Evolutionary conservation across 2,888 invertebrate genomes (phyloP), one percentile per base, ranked within the genome.

Genomic region (Oscheius onirici): DNA sequence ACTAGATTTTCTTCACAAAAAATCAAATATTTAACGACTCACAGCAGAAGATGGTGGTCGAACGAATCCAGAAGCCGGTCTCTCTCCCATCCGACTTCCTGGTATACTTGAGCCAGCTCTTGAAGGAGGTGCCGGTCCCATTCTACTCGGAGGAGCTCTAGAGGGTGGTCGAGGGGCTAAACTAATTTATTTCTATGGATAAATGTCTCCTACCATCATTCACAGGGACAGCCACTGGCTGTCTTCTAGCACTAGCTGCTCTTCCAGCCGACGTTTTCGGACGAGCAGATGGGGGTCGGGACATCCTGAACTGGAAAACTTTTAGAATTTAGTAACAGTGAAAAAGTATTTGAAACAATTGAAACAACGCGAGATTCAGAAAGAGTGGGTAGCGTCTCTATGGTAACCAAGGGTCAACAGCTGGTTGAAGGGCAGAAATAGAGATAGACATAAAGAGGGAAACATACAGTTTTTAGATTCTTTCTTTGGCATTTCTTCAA

Each of bases 261-360:
- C 75, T 52, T 13, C 82, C 82, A 41, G 75, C 73, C 0, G 79
- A 79, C 20, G 82, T 82, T 67, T 80, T 78, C 1, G 82, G 82
- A 24, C 82, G 75, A 17, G 81, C 80, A 15, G 82, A 80, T 17
- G 79, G 77, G 46, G 80, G 80, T 20, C 82, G 79, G 26, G 80
- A 80, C 82, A 82, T 82, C 44, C 17, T 44, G 15, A 68, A 43
- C 8, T 20, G n/a, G 22, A 61, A 17, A 28, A 17, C 3, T 43
- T 15, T 34, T 3, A 8, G 34, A 34, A 34, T n/a, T 58, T 11
- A 40, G 13, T 3, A 46, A 17, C 6, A 26, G n/a, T 3, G 2
- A 11, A 5, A 17, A 5, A 24, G 26, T 1, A 46, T 46, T 13
- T 46, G 46, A 24, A 34, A n/a, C 5, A 55, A 54, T 11, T 11